Percentiles rank a stretch among this genome's conserved stretches.
These are phyloP conservation scores for Nesometra sesokonis DNA, from an alignment of 35 echinoderm and acorn worm genomes.

Conservation along the genomic window DNA sequence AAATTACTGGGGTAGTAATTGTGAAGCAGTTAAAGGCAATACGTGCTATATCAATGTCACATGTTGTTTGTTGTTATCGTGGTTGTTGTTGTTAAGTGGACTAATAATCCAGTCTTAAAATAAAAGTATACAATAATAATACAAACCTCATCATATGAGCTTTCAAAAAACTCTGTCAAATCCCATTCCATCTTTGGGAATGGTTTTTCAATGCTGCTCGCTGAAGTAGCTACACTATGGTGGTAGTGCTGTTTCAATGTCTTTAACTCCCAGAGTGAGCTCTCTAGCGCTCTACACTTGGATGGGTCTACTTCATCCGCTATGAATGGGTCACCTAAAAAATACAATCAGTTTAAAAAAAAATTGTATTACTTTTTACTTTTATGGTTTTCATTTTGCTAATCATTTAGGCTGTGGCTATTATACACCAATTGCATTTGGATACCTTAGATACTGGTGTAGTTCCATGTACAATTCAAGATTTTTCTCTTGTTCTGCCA, in stretches of 20 bases:
- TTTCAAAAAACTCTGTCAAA: slow-evolving; percentile 13
- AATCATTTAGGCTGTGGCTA: too few relatives aligned
- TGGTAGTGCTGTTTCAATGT: slow-evolving; percentile 74
- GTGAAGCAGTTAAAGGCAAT: too few relatives aligned
- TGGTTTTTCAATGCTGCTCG: slow-evolving; percentile 45
- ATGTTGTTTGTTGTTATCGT: background rate
- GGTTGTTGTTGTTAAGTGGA: background rate
- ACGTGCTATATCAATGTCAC: too few relatives aligned
- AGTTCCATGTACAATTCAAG: too few relatives aligned
- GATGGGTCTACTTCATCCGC: slow-evolving; percentile 71
- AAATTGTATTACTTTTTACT: too few relatives aligned
- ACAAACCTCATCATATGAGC: background rate
- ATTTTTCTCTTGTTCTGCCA: too few relatives aligned
- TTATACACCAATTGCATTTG: too few relatives aligned
- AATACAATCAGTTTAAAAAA: too few relatives aligned
- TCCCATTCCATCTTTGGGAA: slow-evolving; percentile 87
- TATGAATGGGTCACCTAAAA: slow-evolving; percentile 56
- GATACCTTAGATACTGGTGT: too few relatives aligned
- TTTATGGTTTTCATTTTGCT: too few relatives aligned
- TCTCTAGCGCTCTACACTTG: slow-evolving; percentile 59
- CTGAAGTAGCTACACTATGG: slow-evolving; percentile 63
- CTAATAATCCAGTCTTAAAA: background rate
- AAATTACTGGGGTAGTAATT: too few relatives aligned
- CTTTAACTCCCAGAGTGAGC: slow-evolving; percentile 90
- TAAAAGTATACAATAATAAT: background rate